These are phyloP conservation scores for Carapus acus DNA, from an alignment of 2,797 vertebrate species.

Conservation along the genomic window DNA sequence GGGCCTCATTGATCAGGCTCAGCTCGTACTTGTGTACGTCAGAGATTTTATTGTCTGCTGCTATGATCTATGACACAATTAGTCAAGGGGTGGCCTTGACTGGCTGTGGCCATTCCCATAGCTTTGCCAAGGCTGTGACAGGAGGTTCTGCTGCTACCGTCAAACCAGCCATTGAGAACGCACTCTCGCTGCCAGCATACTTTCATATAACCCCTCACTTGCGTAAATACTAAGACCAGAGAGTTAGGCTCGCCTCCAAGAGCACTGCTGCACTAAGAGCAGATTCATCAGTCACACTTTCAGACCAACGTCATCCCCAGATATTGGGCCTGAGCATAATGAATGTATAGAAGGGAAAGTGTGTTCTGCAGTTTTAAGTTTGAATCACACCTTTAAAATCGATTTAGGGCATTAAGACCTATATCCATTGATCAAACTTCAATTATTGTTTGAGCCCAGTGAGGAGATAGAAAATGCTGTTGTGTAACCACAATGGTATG, in stretches of 20 bases:
- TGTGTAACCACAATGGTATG: conserved; percentile 43
- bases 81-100: conserved; percentile 51
- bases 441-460: conserved; percentile 34
- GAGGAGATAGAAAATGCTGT: conserved; percentile 22
- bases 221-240: conserved; percentile 64
- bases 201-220: conserved; percentile 67
- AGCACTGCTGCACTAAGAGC: conserved; percentile 62
- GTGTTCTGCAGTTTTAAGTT: conserved; percentile 58
- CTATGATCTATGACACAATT: conserved; percentile 61
- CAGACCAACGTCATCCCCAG: conserved; percentile 67
- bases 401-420: conserved; percentile 41
- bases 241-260: conserved; percentile 61
- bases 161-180: conserved; percentile 44
- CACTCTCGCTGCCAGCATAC: conserved; percentile 54
- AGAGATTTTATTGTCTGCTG: conserved; percentile 53
- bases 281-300: conserved; percentile 72
- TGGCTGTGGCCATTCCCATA: conserved; percentile 40
- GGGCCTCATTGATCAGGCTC: conserved; percentile 52
- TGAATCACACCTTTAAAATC: conserved; percentile 60
- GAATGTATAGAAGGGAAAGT: conserved; percentile 66
- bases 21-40: conserved; percentile 37
- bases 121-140: conserved; percentile 50
- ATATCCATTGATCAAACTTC: conserved; percentile 42
- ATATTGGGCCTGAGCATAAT: conserved; percentile 57
- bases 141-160: conserved; percentile 42